Base-by-base conservation (phyloP, 2,113 vertebrate genomes). In the Nothocercus nigrocapillus region DNA sequence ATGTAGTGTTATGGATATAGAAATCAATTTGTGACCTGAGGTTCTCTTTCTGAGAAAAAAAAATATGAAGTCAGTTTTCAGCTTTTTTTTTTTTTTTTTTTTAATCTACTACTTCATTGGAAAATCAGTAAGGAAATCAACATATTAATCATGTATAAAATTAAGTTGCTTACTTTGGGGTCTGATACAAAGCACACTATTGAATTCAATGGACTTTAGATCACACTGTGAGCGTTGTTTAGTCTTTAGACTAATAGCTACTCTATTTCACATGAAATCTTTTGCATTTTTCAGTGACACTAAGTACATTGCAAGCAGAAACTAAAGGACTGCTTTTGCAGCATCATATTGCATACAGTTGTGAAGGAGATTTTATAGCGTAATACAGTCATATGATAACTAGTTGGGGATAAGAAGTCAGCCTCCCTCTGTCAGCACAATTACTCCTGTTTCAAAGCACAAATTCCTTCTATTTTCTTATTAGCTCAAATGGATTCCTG, bases 401-500 rank as follows among this genome's bases (percentile, higher is more conserved):
- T 80, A 56, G 7, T 56, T 63, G 12, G 19, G n/a, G 69, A 47
- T 56, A 83, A 20, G 17, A 85, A 84, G 56, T 83, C 42, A 75
- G 72, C 40, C 28, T 88, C 28, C 11, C 20, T 61, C 76, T 81
- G 59, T 77, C 76, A 88, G 91, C 80, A 94, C 54, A 81, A 67
- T 74, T 86, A 81, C 24, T 88, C 7, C 73, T 56, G 28, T 84
- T 97, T 89, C 87, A 86, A 75, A 88, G 76, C 69, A 96, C 47
- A 92, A 92, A 93, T 89, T 90, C 73, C 38, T 95, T 72, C 76
- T 96, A 42, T 94, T 86, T 86, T 95, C 94, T 68, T 91, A 49
- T 20, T 84, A 79, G 73, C 70, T 89, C 85, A 88, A 28, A 78
- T 30, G 11, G 44, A 85, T 88, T 93, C 75, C 59, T 89, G 54